Conservation (phyloP, 2,113 vertebrate genomes). For the Pluvialis apricaria region DNA sequence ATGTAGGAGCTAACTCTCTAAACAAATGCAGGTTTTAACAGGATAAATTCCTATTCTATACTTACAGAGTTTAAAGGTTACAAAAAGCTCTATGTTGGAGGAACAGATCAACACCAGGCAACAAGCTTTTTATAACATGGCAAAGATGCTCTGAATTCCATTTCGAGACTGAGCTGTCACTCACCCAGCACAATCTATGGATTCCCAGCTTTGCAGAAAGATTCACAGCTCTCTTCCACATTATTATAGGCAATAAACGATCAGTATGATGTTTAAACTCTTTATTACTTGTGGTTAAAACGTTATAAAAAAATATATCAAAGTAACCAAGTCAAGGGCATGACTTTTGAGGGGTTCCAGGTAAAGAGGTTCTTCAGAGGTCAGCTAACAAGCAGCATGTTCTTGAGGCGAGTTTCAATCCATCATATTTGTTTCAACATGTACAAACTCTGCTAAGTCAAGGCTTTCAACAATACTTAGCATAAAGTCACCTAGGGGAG, state of each 20-base stretch:
- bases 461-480: background rate
- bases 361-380: background rate
- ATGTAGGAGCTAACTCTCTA: background rate
- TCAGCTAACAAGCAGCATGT: background rate
- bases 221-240: background rate
- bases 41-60: background rate
- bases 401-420: background rate
- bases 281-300: background rate
- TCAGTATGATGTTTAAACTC: background rate
- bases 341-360: background rate
- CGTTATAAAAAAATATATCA: background rate
- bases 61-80: conserved; percentile 22
- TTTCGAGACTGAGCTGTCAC: background rate
- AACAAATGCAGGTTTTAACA: conserved; percentile 33
- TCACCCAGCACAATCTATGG: background rate
- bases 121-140: background rate
- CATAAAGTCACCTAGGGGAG: background rate
- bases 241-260: background rate
- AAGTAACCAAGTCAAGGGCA: background rate
- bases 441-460: background rate
- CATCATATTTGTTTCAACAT: background rate
- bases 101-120: background rate
- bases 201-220: background rate
- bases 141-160: background rate
- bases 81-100: background rate